phyloP scores from a whole-genome alignment of 2,888 invertebrate species.

The Rhopalosiphum nymphaeae region DNA sequence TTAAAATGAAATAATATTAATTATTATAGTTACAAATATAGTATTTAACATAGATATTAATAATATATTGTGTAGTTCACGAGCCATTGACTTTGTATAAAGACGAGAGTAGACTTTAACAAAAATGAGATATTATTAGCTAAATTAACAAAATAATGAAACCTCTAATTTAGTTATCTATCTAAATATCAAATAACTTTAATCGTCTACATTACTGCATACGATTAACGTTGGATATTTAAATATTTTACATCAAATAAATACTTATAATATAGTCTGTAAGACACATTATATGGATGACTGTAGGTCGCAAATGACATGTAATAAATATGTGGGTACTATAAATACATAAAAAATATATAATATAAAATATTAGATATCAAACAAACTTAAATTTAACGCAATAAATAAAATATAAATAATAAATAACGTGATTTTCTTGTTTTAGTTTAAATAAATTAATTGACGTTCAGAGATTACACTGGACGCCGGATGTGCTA shows the following conservation, averaged over 20 bases:
- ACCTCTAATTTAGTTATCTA: not conserved
- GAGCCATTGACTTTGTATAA: conserved; percentile 32
- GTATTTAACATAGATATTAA: not conserved
- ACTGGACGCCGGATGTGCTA: not conserved
- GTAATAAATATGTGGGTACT: not conserved
- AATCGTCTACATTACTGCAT: not conserved
- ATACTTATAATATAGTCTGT: not conserved
- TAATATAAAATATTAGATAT: not conserved
- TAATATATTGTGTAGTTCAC: not conserved
- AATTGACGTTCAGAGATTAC: not conserved
- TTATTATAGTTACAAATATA: not conserved
- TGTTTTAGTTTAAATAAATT: conserved; percentile 19
- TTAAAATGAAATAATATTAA: not conserved
- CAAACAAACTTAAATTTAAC: not conserved
- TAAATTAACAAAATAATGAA: not conserved
- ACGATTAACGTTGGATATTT: not conserved
- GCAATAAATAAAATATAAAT: not conserved
- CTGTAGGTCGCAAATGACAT: not conserved
- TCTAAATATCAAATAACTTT: not conserved
- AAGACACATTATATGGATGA: not conserved
- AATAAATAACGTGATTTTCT: conserved; percentile 36
- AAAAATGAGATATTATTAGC: not conserved
- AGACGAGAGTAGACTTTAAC: not conserved
- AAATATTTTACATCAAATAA: not conserved
- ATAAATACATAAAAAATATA: not conserved